Conservation (phyloP, 2,888 invertebrate genomes). For the Tenthredo livida region DNA sequence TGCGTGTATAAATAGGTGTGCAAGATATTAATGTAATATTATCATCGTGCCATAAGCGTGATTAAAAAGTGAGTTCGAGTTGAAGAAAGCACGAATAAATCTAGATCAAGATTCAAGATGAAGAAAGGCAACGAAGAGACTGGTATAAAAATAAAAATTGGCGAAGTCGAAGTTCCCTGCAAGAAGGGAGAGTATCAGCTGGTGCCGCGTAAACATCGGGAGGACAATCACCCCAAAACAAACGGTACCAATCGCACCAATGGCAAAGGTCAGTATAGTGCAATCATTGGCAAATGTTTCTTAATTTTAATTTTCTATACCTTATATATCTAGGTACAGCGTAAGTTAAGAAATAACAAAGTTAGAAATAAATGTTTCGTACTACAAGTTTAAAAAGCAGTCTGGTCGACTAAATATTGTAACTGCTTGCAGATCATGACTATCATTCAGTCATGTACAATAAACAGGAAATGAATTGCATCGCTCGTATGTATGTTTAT, state of each 20-base stretch:
- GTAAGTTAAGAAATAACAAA: not conserved
- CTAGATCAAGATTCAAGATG: conserved; percentile 64
- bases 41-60: not conserved
- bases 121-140: conserved; percentile 69
- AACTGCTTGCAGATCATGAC: not conserved
- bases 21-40: not conserved
- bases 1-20: not conserved
- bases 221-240: conserved; percentile 58
- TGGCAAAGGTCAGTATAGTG: conserved; percentile 61
- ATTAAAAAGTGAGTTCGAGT: not conserved
- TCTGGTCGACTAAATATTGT: not conserved
- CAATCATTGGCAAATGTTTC: conserved; percentile 3
- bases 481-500: not conserved
- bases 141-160: conserved; percentile 75
- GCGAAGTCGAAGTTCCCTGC: conserved; percentile 62
- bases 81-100: conserved; percentile 54
- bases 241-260: conserved; percentile 64
- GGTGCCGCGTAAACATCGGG: conserved; percentile 64
- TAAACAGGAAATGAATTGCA: not conserved
- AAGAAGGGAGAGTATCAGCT: conserved; percentile 70
- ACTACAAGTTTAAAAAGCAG: not conserved
- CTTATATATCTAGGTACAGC: no score
- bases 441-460: not conserved
- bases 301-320: not conserved
- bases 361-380: not conserved